Base-by-base conservation (phyloP, 1,140 invertebrate species). In the Drosophila eugracilis region DNA sequence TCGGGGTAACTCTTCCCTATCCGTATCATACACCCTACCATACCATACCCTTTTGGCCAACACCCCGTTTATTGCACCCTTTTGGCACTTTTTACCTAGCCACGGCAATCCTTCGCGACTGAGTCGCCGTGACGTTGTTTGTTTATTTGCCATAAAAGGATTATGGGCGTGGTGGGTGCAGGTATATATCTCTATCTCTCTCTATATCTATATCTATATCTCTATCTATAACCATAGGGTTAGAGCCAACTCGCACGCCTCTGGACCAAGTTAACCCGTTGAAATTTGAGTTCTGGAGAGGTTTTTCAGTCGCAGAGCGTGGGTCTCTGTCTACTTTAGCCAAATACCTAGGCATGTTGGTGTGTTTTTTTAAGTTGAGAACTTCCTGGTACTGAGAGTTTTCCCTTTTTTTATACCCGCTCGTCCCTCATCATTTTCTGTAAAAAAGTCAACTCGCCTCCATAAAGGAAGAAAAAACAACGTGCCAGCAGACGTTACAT, bases 121-220 rank as follows among this genome's bases (percentile, higher is more conserved):
- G 32, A 34, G 22, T 34, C 41, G 47, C 77, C 74, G 78, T 83
- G 78, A 73, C 78, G 55, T 28, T 83, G 83, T 88, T 89, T 88
- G 84, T 88, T 88, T 88, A 62, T 88, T 89, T 84, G 84, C 79
- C 84, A 88, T 89, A 88, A 88, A 88, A 88, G 84, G 84, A 88
- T 88, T 88, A 88, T 84, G 85, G 75, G 78, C 75, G 81, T 88
- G 63, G 67, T 58, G 78, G 65, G 54, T 54, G 34, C 83, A 86
- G 81, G 81, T 86, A 84, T 86, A 84, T 63, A 65, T 34, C 74
- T 59, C 66, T 10, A 28, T 15, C 47, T 39, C 53, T 67, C 3
- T 32, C 30, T 32, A 32, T 32, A 9, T 32, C 10, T 32, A 10
- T 32, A 7, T 32, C 9, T 30, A 30, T 59, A 60, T 34, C 74